Conservation (phyloP, 2,888 invertebrate genomes). For the Trachelus tabidus region DNA sequence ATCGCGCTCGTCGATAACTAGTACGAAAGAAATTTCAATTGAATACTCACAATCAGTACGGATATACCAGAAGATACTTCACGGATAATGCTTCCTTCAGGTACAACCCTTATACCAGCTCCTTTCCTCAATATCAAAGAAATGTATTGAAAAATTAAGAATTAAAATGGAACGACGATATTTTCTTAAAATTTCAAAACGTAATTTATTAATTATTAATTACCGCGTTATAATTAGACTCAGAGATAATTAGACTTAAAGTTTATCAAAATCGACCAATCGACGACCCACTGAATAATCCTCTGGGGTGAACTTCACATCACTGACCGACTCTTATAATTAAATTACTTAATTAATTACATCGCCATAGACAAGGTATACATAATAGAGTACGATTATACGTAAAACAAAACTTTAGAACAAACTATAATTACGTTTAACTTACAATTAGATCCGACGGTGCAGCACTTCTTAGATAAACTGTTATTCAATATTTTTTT, state of each 20-base stretch:
- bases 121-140: neutral
- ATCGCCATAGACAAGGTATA: neutral
- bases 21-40: neutral
- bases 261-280: neutral
- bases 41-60: neutral
- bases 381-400: neutral
- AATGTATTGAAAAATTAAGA: neutral
- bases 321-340: too few relatives aligned
- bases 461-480: neutral
- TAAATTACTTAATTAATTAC: too few relatives aligned
- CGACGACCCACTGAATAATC: too few relatives aligned
- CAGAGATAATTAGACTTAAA: neutral
- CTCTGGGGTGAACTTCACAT: too few relatives aligned
- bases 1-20: neutral
- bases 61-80: neutral
- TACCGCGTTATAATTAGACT: neutral
- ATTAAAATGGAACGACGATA: neutral
- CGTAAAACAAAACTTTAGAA: neutral
- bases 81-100: neutral
- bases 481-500: too few relatives aligned
- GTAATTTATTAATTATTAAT: neutral
- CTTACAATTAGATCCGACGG: neutral
- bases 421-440: neutral
- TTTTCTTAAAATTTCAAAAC: neutral
- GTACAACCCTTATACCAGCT: neutral